Evolutionary conservation across 2,888 invertebrate genomes (phyloP), one percentile per base, ranked within the genome.

Genomic region (Dicroscelio sp.): DNA sequence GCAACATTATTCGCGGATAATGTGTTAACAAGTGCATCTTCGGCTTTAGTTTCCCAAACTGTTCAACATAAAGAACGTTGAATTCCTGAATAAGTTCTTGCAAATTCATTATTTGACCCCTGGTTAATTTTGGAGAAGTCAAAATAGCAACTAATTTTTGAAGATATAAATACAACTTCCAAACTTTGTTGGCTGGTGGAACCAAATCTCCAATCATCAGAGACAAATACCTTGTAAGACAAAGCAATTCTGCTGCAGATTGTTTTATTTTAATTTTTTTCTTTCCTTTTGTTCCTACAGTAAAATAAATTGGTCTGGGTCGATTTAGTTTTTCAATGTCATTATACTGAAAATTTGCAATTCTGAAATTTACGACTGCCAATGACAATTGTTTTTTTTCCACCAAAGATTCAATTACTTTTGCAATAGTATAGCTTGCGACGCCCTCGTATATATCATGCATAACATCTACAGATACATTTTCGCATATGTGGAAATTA

Each of bases 401-500:
- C 35, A 90, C 86, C 4, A 90, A 80, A 35, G 48, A 23, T 27
- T 86, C 63, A 14, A 90, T 58, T 38, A 92, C 69, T 71, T 87
- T 80, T n/a, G 82, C 52, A 30, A 90, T 31, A n/a, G 89, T 73
- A 65, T 89, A 90, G 27, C 69, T 73, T 43, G 69, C 52, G 17
- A 92, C 48, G 30, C 88, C 90, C 79, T 89, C 90, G 52, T 58
- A 71, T 1, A 89, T 63, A 78, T 92, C 91, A 38, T 92, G 90
- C 60, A 86, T 79, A 38, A 73, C 52, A 65, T 90, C 90, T 8
- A 88, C 83, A 20, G 86, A 78, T 30, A 63, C n/a, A 83, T 92
- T 92, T 60, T 88, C 76, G 35, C n/a, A 75, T 55, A 90, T 73
- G 33, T 92, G 88, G 76, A 90, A 92, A 75, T 92, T 84, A 3